phyloP scores from a whole-genome alignment of 2,113 vertebrate species.

The Malurus melanocephalus region DNA sequence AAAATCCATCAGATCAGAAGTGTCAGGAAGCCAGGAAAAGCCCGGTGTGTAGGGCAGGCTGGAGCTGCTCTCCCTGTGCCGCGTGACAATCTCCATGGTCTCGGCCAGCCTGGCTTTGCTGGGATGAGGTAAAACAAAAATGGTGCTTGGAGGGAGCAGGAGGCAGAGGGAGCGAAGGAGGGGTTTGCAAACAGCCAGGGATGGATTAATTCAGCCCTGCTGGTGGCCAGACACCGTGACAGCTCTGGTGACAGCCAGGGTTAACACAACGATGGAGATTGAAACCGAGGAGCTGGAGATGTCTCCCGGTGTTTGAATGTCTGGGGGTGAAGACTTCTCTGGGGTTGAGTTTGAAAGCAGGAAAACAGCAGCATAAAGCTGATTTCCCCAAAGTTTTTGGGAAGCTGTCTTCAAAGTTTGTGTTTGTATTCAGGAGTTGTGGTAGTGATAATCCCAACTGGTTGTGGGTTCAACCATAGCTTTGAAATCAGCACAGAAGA shows the following conservation, averaged over 20 bases:
- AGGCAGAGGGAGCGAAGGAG: background rate
- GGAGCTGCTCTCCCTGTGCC: slow-evolving; percentile 24
- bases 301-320: background rate
- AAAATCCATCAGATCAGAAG: slow-evolving; percentile 47
- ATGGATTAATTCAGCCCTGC: background rate
- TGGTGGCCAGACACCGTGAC: background rate
- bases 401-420: background rate
- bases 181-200: background rate
- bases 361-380: background rate
- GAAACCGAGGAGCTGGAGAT: background rate
- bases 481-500: background rate
- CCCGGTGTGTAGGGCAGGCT: background rate
- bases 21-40: slow-evolving; percentile 48
- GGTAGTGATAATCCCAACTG: background rate
- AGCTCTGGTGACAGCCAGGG: background rate
- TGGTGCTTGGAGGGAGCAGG: background rate
- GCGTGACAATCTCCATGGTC: background rate
- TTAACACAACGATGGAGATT: background rate
- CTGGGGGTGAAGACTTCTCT: background rate
- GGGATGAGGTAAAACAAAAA: background rate
- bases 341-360: background rate
- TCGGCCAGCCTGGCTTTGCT: background rate
- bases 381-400: background rate
- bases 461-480: background rate
- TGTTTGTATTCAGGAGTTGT: background rate